Evolutionary conservation across 2,888 invertebrate species (phyloP), one percentile per base, ranked within the genome.

Genomic region (Drosophila anomalata): DNA sequence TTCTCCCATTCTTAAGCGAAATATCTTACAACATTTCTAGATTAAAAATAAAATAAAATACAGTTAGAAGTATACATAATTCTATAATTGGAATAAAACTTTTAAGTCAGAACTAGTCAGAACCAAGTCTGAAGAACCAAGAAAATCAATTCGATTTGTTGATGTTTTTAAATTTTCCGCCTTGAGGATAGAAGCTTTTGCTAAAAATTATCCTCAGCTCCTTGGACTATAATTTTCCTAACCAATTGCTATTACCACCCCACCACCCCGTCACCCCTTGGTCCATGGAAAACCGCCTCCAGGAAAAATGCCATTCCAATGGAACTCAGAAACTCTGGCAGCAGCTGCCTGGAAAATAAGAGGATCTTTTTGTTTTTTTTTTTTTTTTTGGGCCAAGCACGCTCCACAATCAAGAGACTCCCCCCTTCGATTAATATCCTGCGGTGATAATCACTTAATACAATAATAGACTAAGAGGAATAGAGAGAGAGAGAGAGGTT

Each of bases 381-480:
- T 29, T 3, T 29, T 2, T 29, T 29, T 50, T 54, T 44, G 53
- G 70, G 50, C 65, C 39, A 73, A 71, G 73, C 71, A 71, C 73
- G 71, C 65, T 71, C 65, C 53, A 61, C 71, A 71, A 71, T 71
- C 54, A 71, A 20, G 20, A 17, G 20, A 17, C 41, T 20, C 41
- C 41, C 3, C 41, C 68, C 31, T 31, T 29, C 57, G 71, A 63
- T 71, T 57, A 59, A 65, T 66, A 53, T 72, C 73, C 67, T 73
- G 63, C 68, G 68, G 76, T 55, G 68, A 76, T 75, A 75, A 75
- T 75, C 75, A 76, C 76, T 75, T 75, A 73, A 75, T 75, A 57
- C 67, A 67, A 67, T 41, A 62, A 52, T 51, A 20, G 53, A 41
- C 26, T 41, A 48, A 24, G 53, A 39, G 17, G 26, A 31, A 47